phyloP scores from a whole-genome alignment of 2,113 vertebrate species.

The Camelus bactrianus region DNA sequence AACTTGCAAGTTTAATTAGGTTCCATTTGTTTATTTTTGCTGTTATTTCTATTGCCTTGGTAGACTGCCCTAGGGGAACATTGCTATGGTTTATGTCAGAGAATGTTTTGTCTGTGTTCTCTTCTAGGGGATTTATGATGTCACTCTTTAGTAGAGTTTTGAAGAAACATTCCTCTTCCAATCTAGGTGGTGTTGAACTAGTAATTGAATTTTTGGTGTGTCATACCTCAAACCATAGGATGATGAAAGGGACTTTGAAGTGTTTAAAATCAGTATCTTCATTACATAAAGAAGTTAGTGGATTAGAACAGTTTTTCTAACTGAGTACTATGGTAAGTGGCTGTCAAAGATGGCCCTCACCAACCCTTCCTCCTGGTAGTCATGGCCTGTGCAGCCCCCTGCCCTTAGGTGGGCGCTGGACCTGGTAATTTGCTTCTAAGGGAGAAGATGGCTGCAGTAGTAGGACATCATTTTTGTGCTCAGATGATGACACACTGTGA shows the following conservation, averaged over 20 bases:
- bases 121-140: too few species aligned
- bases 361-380: not conserved
- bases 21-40: too few species aligned
- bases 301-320: not conserved
- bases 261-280: not conserved
- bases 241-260: not conserved
- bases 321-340: not conserved
- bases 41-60: too few species aligned
- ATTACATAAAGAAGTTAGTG: not conserved
- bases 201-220: not conserved
- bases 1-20: too few species aligned
- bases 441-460: not conserved
- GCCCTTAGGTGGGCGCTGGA: not conserved
- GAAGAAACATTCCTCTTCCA: not conserved
- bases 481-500: not conserved
- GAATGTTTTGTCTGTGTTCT: too few species aligned
- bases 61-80: too few species aligned
- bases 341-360: not conserved
- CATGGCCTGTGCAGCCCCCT: not conserved
- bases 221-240: not conserved
- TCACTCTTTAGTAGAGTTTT: slow-evolving; percentile 2
- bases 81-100: too few species aligned
- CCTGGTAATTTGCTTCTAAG: not conserved
- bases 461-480: not conserved
- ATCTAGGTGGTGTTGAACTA: not conserved